Evolutionary conservation across 2,888 invertebrate genomes (phyloP), one percentile per base, ranked within the genome.

Genomic region (Tinea trinotella): DNA sequence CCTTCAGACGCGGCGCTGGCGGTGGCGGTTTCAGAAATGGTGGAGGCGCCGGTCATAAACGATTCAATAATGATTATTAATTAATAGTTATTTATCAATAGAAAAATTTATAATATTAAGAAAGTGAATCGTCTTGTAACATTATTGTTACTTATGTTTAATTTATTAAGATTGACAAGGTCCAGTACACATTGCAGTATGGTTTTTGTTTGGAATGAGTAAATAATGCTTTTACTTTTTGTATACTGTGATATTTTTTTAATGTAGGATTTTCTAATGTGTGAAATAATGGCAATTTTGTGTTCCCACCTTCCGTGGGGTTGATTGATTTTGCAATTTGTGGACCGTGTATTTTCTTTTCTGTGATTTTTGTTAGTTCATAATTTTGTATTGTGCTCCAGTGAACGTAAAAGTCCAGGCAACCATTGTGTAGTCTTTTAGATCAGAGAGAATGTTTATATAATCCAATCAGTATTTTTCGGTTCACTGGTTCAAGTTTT

Each of bases 51-150:
- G 78, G 76, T 59, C 85, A 85, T 64, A 77, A 78, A 63, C 69
- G 76, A 74, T 85, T 85, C 65, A 73, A 76, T 19, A 19, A 19
- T 63, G 77, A 79, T 56, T 84, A 85, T 73, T 83, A 71, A 76
- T 59, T 54, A 53, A 54, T 24, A n/a, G n/a, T 30, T 2, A 30
- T 10, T 30, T 30, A 30, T 7, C 7, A 2, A 30, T 30, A 30
- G 30, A n/a, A 30, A 30, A 30, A 4, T 22, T 30, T 30, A 7
- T 30, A 30, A 30, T 30, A 30, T 30, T 40, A 40, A 40, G 40
- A 13, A n/a, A 40, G 40, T 40, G 40, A 40, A 40, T 40, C 40
- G 40, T 40, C 40, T 3, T 15, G 40, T 15, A 40, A 40, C 40
- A 3, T 30, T 10, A 13, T 12, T 40, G 40, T 40, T 40, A 15